Conservation (phyloP, 2,113 vertebrate genomes). For the Oncorhynchus masou region DNA sequence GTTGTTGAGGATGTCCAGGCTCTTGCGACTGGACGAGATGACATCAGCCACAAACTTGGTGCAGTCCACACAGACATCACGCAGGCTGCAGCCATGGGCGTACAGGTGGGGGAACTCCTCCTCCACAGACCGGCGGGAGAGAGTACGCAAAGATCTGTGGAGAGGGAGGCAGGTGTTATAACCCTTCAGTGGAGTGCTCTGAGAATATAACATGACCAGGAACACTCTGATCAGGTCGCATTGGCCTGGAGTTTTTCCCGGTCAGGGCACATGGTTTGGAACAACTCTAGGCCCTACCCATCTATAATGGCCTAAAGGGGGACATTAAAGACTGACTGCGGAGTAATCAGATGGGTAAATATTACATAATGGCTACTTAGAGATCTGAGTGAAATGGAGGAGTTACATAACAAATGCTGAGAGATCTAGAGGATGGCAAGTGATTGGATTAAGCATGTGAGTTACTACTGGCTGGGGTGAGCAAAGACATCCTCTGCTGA, state of each 20-base stretch:
- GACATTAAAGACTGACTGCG: constrained; percentile 23
- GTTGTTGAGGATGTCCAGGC: constrained; percentile 86
- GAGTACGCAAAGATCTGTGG: constrained; percentile 79
- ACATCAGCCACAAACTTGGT: constrained; percentile 87
- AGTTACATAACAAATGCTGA: background rate
- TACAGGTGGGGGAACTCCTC: constrained; percentile 95
- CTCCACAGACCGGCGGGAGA: constrained; percentile 82
- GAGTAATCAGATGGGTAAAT: constrained; percentile 53
- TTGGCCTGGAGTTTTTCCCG: no score
- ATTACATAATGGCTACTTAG: constrained; percentile 50
- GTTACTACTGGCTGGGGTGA: no score
- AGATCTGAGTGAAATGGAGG: constrained; percentile 20
- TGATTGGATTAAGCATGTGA: no score
- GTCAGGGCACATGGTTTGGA: no score
- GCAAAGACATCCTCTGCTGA: no score
- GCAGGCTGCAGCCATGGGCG: constrained; percentile 84
- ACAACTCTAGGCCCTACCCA: no score
- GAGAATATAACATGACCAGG: background rate
- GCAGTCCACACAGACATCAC: constrained; percentile 87
- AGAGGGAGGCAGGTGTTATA: background rate
- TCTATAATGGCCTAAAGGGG: background rate
- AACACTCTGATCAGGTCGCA: no score
- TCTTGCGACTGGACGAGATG: constrained; percentile 88
- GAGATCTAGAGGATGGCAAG: no score
- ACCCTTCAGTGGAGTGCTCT: background rate